A percentile compares a stretch with the other conserved stretches of the same genome.
Conservation (phyloP, 1,140 invertebrate genomes). For the Adoxophyes honmai region DNA sequence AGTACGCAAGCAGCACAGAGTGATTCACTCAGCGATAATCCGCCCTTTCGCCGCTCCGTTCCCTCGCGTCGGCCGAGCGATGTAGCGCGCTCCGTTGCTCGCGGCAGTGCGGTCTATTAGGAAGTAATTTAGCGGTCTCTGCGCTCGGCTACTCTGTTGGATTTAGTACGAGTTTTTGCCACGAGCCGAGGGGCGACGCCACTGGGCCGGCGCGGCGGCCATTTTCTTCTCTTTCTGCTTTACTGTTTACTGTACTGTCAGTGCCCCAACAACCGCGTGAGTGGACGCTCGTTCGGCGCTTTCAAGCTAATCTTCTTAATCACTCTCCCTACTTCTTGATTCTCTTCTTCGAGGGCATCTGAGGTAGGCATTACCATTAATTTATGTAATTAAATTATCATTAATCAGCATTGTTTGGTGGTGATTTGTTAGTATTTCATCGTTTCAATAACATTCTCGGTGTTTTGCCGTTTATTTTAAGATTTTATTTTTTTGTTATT, state of each 20-base stretch:
- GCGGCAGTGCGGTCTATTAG: not conserved
- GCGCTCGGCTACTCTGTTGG: slow-evolving; percentile 38
- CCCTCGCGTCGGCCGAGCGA: not conserved
- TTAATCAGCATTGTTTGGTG: no score
- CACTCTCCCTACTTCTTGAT: slow-evolving; percentile 56
- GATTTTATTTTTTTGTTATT: not conserved
- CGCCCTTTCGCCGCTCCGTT: slow-evolving; percentile 18
- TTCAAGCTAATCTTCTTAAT: slow-evolving; percentile 51
- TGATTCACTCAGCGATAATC: not conserved
- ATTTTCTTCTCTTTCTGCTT: slow-evolving; percentile 72
- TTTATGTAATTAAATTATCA: no score
- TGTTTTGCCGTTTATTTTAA: no score
- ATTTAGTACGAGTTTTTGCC: slow-evolving; percentile 39
- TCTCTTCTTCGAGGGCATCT: slow-evolving; percentile 32
- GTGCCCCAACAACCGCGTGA: slow-evolving; percentile 44
- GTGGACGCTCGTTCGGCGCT: slow-evolving; percentile 40
- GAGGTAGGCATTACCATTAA: slow-evolving; percentile 46
- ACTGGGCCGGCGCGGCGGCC: slow-evolving; percentile 50
- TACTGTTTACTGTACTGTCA: slow-evolving; percentile 50
- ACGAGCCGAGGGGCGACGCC: slow-evolving; percentile 36
- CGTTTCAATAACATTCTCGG: no score
- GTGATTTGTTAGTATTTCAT: no score
- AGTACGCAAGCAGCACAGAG: slow-evolving; percentile 29
- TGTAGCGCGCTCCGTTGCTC: slow-evolving; percentile 15
- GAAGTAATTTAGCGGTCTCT: slow-evolving; percentile 28